A percentile compares a stretch with the other conserved stretches of the same genome.
phyloP scores from a whole-genome alignment of 2,113 vertebrate genomes.

The Canis aureus region DNA sequence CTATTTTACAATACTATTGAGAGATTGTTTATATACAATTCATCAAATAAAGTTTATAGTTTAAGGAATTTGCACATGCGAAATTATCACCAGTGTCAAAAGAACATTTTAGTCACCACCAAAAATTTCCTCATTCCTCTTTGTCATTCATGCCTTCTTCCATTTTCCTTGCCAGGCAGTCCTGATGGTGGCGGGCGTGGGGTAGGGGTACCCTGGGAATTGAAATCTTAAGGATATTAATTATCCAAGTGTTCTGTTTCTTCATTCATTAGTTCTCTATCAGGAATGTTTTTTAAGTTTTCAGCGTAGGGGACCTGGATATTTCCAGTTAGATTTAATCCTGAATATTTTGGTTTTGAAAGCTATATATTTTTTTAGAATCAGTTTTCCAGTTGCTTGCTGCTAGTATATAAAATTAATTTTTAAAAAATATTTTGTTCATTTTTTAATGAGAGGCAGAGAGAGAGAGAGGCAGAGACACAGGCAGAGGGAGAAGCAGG shows the following conservation, averaged over 20 bases:
- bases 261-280: neutral
- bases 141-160: neutral
- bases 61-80: neutral
- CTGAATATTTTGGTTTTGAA: conserved; percentile 26
- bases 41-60: neutral
- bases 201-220: neutral
- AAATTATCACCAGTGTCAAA: neutral
- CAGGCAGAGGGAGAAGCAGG: too few relatives aligned
- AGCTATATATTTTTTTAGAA: neutral
- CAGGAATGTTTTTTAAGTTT: neutral
- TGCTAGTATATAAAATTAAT: conserved; percentile 3
- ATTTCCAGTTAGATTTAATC: conserved; percentile 35
- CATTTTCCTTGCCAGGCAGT: neutral
- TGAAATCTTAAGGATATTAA: neutral
- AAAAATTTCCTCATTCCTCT: neutral
- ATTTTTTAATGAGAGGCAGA: too few relatives aligned
- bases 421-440: neutral
- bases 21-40: neutral
- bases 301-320: neutral
- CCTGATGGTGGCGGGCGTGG: neutral
- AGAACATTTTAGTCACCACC: neutral
- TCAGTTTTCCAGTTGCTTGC: neutral
- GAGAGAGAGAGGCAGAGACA: too few relatives aligned
- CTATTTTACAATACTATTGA: neutral
- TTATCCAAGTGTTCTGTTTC: neutral